Percentiles rank a stretch among this genome's conserved stretches.
Evolutionary conservation across 2,888 invertebrate genomes (phyloP).

Genomic region (Abrostola tripartita): DNA sequence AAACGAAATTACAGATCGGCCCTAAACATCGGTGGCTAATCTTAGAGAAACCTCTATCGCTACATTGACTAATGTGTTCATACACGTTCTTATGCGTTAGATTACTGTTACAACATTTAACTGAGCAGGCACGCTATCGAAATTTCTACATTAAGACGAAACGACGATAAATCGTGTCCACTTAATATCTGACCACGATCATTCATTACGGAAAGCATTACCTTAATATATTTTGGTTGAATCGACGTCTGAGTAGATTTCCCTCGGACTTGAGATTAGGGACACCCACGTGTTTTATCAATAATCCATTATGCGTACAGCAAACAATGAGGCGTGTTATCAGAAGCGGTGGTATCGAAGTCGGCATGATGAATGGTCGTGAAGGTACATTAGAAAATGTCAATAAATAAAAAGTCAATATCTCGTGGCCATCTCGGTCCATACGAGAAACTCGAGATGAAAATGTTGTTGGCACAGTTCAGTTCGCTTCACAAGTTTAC

Average conservation of each 20-base stretch:
- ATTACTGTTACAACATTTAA: slow-evolving; percentile 81
- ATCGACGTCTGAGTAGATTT: slow-evolving; percentile 78
- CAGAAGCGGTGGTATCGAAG: slow-evolving; percentile 74
- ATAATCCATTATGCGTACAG: slow-evolving; percentile 86
- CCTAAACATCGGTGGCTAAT: slow-evolving; percentile 72
- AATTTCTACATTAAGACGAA: slow-evolving; percentile 77
- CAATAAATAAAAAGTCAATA: slow-evolving; percentile 87
- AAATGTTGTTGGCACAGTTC: slow-evolving; percentile 49
- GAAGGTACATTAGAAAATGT: slow-evolving; percentile 85
- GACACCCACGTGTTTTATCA: slow-evolving; percentile 87
- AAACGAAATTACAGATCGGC: slow-evolving; percentile 70
- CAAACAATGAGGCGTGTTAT: slow-evolving; percentile 86
- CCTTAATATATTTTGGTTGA: slow-evolving; percentile 76
- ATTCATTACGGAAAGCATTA: slow-evolving; percentile 79
- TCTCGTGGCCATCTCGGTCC: slow-evolving; percentile 71
- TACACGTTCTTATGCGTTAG: slow-evolving; percentile 67
- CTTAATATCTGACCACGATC: slow-evolving; percentile 82
- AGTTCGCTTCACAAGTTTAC: slow-evolving; percentile 37
- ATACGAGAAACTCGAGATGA: slow-evolving; percentile 70
- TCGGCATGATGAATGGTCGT: slow-evolving; percentile 80
- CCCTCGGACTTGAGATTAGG: slow-evolving; percentile 77
- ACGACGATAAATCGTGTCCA: slow-evolving; percentile 80
- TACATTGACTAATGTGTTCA: slow-evolving; percentile 81
- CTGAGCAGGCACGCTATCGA: slow-evolving; percentile 76
- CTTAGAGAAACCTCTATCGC: slow-evolving; percentile 69